These are phyloP conservation scores for Chauna torquata DNA, from an alignment of 2,113 vertebrate species.

Conservation along the genomic window DNA sequence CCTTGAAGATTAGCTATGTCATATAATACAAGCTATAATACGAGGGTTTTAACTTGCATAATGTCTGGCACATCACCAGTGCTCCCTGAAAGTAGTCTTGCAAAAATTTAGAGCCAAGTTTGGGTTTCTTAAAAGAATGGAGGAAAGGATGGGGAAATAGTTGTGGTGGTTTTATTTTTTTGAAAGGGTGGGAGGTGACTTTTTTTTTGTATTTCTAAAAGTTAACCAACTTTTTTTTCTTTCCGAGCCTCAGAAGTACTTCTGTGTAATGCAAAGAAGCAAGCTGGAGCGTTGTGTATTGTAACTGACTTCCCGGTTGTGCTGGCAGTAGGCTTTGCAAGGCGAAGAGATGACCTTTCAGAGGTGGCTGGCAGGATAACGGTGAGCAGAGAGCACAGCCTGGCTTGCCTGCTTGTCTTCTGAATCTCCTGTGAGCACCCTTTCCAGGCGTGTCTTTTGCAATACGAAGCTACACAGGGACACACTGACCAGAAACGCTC, in stretches of 20 bases:
- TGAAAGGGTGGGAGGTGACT: neutral
- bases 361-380: neutral
- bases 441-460: neutral
- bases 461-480: rapidly evolving
- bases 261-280: neutral
- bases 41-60: neutral
- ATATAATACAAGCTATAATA: neutral
- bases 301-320: rapidly evolving
- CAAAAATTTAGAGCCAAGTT: neutral
- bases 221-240: neutral
- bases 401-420: neutral
- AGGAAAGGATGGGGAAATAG: neutral
- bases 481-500: neutral
- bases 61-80: neutral
- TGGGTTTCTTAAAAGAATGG: neutral
- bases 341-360: neutral
- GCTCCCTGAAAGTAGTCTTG: neutral
- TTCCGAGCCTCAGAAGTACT: neutral
- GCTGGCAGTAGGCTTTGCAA: neutral
- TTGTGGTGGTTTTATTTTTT: neutral
- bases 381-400: neutral
- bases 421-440: neutral
- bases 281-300: rapidly evolving
- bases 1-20: neutral
- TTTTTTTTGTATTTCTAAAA: neutral